Percentiles rank a stretch among this genome's conserved stretches.
Conservation (phyloP, 2,113 vertebrate genomes). For the Etheostoma cragini region DNA sequence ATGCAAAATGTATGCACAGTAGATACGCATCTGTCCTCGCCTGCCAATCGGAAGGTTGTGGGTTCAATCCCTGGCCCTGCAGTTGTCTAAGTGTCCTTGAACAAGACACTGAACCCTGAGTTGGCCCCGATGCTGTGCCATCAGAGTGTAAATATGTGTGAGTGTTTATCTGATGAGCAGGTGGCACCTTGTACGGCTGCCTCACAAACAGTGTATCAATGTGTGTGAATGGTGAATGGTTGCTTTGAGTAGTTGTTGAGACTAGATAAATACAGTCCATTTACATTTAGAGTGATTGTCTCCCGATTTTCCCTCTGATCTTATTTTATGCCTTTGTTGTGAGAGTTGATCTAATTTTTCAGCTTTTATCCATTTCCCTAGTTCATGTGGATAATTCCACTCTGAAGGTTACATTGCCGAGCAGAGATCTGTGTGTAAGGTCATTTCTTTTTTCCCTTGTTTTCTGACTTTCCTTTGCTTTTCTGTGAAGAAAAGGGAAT, state of each 20-base stretch:
- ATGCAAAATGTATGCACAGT: slow-evolving; percentile 23
- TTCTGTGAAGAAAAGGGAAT: slow-evolving; percentile 8
- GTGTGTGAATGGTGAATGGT: too few relatives aligned
- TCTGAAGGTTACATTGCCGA: slow-evolving; percentile 21
- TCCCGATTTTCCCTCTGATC: slow-evolving; percentile 49
- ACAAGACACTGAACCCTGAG: too few relatives aligned
- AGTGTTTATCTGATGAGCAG: too few relatives aligned
- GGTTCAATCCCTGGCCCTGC: too few relatives aligned
- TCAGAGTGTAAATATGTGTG: too few relatives aligned
- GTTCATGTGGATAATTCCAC: slow-evolving; percentile 13
- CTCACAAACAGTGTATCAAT: too few relatives aligned
- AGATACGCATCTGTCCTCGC: not conserved
- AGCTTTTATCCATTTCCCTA: slow-evolving; percentile 33
- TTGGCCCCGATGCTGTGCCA: too few relatives aligned
- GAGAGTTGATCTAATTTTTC: slow-evolving; percentile 37
- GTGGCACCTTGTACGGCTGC: too few relatives aligned
- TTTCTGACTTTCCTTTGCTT: slow-evolving; percentile 1
- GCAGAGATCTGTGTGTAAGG: not conserved
- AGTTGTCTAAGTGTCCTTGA: too few relatives aligned
- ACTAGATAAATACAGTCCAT: too few relatives aligned
- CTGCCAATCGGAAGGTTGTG: too few relatives aligned
- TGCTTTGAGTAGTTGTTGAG: too few relatives aligned
- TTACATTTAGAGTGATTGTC: not conserved
- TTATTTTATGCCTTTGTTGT: slow-evolving; percentile 37
- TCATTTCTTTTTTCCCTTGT: slow-evolving; percentile 12